Conservation (phyloP, 1,140 invertebrate species). For the Octopus sinensis region DNA sequence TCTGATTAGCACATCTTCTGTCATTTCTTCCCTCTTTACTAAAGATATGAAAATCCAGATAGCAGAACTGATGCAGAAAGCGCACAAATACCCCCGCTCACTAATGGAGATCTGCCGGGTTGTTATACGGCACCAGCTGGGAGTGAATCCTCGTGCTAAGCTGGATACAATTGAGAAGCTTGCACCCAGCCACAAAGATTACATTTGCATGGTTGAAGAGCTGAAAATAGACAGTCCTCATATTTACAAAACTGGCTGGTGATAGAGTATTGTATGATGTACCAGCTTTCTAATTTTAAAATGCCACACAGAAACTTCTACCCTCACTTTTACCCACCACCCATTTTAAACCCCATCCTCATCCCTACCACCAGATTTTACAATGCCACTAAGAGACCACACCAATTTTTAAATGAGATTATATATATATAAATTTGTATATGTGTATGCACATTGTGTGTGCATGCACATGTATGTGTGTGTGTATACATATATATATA, state of each 20-base stretch:
- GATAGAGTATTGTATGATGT: constrained; percentile 7
- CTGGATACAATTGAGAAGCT: constrained; percentile 32
- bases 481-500: neutral
- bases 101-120: constrained; percentile 41
- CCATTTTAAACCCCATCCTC: too few relatives aligned
- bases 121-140: constrained; percentile 35
- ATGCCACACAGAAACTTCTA: too few relatives aligned
- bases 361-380: too few relatives aligned
- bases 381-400: too few relatives aligned
- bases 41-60: constrained; percentile 36
- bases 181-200: constrained; percentile 43
- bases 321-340: too few relatives aligned
- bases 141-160: constrained; percentile 31
- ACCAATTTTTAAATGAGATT: too few relatives aligned
- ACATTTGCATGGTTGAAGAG: constrained; percentile 37
- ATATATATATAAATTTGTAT: too few relatives aligned
- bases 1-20: constrained; percentile 35
- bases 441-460: neutral
- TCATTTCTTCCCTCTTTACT: constrained; percentile 36
- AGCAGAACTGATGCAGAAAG: constrained; percentile 32
- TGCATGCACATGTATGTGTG: neutral
- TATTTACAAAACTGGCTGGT: constrained; percentile 23
- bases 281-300: too few relatives aligned
- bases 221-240: constrained; percentile 7
- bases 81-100: constrained; percentile 30